These are phyloP conservation scores for Idaea biselata DNA, from an alignment of 2,888 invertebrate genomes.

Conservation along the genomic window DNA sequence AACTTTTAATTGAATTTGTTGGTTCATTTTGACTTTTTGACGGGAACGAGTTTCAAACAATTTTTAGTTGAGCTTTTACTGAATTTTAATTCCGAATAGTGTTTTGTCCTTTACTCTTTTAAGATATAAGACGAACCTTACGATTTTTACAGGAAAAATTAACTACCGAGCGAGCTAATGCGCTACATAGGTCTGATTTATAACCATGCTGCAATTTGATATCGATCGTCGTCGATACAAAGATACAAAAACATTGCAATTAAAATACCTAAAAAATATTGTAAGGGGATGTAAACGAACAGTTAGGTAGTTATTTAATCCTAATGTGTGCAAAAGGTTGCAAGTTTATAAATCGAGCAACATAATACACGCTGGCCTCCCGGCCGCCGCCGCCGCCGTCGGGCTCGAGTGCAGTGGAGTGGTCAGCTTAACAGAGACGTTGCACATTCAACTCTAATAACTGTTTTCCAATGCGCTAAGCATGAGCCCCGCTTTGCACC, in stretches of 20 bases:
- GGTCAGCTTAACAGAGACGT: conserved; percentile 48
- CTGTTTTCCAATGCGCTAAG: conserved; percentile 64
- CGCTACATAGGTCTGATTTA: too few species aligned
- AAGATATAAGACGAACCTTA: conserved; percentile 25
- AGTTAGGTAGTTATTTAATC: conserved; percentile 20
- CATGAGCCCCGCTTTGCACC: conserved; percentile 54
- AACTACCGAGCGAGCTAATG: too few species aligned
- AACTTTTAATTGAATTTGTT: conserved; percentile 78
- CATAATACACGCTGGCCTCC: conserved; percentile 18
- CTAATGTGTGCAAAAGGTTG: conserved; percentile 25
- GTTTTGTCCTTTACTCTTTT: conserved; percentile 30
- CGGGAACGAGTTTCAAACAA: conserved; percentile 51
- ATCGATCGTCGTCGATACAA: neutral
- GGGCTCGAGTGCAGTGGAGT: conserved; percentile 32
- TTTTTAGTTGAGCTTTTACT: conserved; percentile 53
- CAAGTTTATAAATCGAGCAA: conserved; percentile 24
- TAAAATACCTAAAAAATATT: neutral
- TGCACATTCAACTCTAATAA: conserved; percentile 47
- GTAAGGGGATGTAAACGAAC: conserved; percentile 4
- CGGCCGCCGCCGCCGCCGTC: neutral
- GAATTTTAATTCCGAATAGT: conserved; percentile 47
- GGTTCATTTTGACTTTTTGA: conserved; percentile 70
- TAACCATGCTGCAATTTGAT: too few species aligned
- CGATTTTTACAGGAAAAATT: conserved; percentile 12
- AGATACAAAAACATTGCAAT: neutral